Conservation (phyloP, 2,888 invertebrate genomes). For the Limnephilus rhombicus region DNA sequence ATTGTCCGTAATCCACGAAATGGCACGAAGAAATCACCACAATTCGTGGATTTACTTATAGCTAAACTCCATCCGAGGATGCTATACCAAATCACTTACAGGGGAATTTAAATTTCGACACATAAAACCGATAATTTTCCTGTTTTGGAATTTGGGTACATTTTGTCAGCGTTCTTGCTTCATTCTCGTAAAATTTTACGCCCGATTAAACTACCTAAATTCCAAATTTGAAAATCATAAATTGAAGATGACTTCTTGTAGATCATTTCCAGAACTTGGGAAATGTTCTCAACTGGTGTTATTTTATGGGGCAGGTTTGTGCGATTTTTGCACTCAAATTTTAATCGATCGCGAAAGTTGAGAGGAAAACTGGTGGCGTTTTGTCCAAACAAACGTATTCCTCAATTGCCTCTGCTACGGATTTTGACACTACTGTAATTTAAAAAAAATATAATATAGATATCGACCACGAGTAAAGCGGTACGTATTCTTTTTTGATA, state of each 20-base stretch:
- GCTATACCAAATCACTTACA: not conserved
- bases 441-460: too few species aligned
- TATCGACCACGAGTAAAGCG: too few species aligned
- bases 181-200: not conserved
- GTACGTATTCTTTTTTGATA: too few species aligned
- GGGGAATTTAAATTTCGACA: not conserved
- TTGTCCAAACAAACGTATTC: too few species aligned
- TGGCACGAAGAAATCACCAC: not conserved
- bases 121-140: not conserved
- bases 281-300: conserved; percentile 4
- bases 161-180: not conserved
- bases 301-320: not conserved
- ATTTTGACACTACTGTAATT: too few species aligned
- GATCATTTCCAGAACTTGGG: not conserved
- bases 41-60: not conserved
- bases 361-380: too few species aligned
- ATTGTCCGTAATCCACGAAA: not conserved
- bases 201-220: conserved; percentile 17
- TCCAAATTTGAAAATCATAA: conserved; percentile 34
- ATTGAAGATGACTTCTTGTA: conserved; percentile 39
- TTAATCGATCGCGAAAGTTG: not conserved
- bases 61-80: not conserved
- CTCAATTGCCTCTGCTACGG: too few species aligned
- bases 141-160: not conserved
- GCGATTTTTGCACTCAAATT: not conserved